Conservation (phyloP, 1,140 invertebrate species). For the Penaeus japonicus region DNA sequence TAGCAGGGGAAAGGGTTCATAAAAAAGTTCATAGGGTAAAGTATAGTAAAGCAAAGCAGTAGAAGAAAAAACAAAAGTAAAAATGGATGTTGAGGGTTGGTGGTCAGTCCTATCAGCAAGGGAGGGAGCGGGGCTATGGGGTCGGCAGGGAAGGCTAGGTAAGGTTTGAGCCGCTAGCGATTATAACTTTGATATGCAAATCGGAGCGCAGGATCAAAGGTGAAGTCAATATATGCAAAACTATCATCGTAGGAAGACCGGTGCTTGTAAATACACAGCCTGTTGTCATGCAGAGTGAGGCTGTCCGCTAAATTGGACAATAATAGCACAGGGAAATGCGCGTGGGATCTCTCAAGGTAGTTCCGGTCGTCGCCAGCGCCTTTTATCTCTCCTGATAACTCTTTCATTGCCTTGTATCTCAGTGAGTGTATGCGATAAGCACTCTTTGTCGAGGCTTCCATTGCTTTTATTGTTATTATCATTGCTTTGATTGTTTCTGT, state of each 20-base stretch:
- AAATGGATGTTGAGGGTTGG: not conserved
- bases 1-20: too few relatives aligned
- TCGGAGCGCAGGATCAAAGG: constrained; percentile 31
- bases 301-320: not conserved
- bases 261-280: not conserved
- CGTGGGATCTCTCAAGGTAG: too few relatives aligned
- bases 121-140: not conserved
- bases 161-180: constrained; percentile 3
- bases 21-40: too few relatives aligned
- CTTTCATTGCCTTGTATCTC: too few relatives aligned
- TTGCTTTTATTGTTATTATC: too few relatives aligned
- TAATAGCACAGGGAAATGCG: not conserved
- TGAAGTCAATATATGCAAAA: constrained; percentile 40
- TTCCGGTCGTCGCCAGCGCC: too few relatives aligned
- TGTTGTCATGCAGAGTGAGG: not conserved
- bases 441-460: too few relatives aligned
- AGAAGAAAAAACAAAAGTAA: too few relatives aligned
- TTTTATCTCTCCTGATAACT: too few relatives aligned
- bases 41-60: too few relatives aligned
- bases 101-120: not conserved
- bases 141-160: not conserved
- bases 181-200: constrained; percentile 48
- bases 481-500: too few relatives aligned
- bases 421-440: too few relatives aligned
- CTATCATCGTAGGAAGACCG: not conserved